Conservation (phyloP, 2,888 invertebrate species). For the Drosophila lutescens region DNA sequence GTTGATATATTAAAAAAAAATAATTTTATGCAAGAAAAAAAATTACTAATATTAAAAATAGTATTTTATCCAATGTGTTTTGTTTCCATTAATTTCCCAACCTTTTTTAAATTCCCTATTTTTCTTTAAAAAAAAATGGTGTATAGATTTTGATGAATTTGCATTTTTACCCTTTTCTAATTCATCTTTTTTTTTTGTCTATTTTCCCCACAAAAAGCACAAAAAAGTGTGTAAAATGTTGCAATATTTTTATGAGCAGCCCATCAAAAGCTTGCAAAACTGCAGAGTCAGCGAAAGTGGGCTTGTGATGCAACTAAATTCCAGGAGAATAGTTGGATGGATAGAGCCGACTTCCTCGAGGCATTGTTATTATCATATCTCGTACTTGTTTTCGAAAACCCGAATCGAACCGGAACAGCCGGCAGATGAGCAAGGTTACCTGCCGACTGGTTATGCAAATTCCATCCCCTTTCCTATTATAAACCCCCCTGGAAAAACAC, state of each 20-base stretch:
- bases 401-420: conserved; percentile 7
- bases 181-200: background rate
- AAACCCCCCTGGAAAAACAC: background rate
- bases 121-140: background rate
- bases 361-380: conserved; percentile 27
- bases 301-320: conserved; percentile 3
- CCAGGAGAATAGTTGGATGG: background rate
- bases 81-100: too few relatives aligned
- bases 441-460: conserved; percentile 31
- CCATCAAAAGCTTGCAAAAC: background rate
- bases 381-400: conserved; percentile 18
- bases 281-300: background rate
- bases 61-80: too few relatives aligned
- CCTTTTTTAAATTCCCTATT: background rate
- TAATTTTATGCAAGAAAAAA: too few relatives aligned
- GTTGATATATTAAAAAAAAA: too few relatives aligned
- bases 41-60: too few relatives aligned
- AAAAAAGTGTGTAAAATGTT: conserved; percentile 1
- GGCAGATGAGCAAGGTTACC: conserved; percentile 30
- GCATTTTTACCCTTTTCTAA: background rate
- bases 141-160: background rate
- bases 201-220: background rate
- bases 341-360: background rate
- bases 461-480: background rate
- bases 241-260: background rate